phyloP scores from a whole-genome alignment of 2,888 invertebrate species.

The Uropetala carovei region DNA sequence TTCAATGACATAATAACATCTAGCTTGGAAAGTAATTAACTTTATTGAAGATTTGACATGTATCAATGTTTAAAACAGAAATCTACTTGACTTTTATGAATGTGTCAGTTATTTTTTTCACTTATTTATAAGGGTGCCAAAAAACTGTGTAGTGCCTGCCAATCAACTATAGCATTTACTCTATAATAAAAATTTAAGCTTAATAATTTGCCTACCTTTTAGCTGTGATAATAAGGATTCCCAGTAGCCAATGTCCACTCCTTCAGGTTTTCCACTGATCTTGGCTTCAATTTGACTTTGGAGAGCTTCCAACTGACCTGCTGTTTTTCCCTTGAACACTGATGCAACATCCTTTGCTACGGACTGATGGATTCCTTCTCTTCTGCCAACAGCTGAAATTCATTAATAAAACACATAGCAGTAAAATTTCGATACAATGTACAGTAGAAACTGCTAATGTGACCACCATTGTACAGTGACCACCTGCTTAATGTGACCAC shows the following conservation, averaged over 20 bases:
- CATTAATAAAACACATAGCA: background rate
- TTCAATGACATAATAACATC: too few species aligned
- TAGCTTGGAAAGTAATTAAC: too few species aligned
- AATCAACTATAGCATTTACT: background rate
- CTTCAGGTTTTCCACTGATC: constrained; percentile 89
- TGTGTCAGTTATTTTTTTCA: too few species aligned
- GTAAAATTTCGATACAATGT: too few species aligned
- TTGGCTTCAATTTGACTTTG: constrained; percentile 91
- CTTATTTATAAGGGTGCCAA: too few species aligned
- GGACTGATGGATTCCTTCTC: constrained; percentile 92
- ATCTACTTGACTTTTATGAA: too few species aligned
- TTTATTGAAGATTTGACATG: too few species aligned
- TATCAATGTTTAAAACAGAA: too few species aligned
- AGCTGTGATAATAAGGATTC: constrained; percentile 96
- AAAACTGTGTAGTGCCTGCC: background rate
- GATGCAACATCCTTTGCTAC: constrained; percentile 92
- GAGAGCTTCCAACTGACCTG: constrained; percentile 88
- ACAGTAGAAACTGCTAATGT: too few species aligned
- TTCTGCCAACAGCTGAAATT: constrained; percentile 76
- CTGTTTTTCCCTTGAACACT: constrained; percentile 95
- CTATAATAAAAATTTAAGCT: background rate
- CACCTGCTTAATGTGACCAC: too few species aligned
- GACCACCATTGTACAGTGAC: too few species aligned
- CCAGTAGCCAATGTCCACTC: constrained; percentile 98
- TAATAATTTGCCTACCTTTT: constrained; percentile 78